Percentiles rank a stretch among this genome's conserved stretches.
Conservation (phyloP, 2,888 invertebrate genomes). For the Acrobasis repandana region DNA sequence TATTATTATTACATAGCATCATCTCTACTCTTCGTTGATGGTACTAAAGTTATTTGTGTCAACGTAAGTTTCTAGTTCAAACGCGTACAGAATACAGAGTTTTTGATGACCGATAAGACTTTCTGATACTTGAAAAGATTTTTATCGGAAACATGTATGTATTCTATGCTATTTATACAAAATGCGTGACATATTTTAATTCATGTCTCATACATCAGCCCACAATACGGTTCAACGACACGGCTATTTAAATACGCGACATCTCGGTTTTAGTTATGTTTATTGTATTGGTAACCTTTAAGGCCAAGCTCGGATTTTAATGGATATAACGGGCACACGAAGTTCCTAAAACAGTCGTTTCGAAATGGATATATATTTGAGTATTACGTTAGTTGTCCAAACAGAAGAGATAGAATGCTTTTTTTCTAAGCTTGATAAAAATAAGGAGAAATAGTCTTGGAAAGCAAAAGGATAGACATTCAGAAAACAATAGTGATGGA, state of each 20-base stretch:
- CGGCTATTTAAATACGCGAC: conserved; percentile 56
- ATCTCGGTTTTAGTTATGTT: conserved; percentile 49
- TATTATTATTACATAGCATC: too few relatives aligned
- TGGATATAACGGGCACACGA: conserved; percentile 19
- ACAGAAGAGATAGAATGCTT: background rate
- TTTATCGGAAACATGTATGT: background rate
- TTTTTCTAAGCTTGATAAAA: background rate
- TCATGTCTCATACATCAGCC: conserved; percentile 35
- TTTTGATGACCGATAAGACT: background rate
- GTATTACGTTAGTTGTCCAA: background rate
- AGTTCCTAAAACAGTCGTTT: background rate
- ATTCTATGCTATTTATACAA: background rate
- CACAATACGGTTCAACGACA: conserved; percentile 65
- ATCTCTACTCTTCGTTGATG: background rate
- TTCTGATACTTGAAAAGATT: background rate
- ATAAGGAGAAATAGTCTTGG: background rate
- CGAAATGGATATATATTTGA: background rate
- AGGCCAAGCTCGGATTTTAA: conserved; percentile 29
- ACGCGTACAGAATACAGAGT: background rate
- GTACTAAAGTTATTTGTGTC: conserved; percentile 26
- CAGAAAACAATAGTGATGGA: too few relatives aligned
- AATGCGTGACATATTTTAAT: conserved; percentile 21
- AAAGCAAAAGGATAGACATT: too few relatives aligned
- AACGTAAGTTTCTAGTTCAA: conserved; percentile 28
- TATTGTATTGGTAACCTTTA: conserved; percentile 56